Percentiles rank a stretch among this genome's conserved stretches.
These are phyloP conservation scores for Bufo gargarizans DNA, from an alignment of 2,113 vertebrate genomes.

Conservation along the genomic window DNA sequence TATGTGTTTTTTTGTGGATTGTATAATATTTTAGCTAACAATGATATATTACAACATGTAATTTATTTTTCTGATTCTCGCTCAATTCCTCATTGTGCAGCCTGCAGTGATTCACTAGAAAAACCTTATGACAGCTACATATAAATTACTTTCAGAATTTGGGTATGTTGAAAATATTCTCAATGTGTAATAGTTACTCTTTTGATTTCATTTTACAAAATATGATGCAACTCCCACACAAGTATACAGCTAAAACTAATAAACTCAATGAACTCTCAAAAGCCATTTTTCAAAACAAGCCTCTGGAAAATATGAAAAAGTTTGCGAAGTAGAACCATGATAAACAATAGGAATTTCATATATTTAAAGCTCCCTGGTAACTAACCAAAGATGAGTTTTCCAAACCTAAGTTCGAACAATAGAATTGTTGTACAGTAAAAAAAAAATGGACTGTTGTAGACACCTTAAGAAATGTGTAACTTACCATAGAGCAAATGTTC, in stretches of 20 bases:
- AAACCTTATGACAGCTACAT: not conserved
- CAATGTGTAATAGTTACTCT: not conserved
- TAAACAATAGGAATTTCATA: not conserved
- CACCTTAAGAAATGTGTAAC: too few species aligned
- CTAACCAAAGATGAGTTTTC: not conserved
- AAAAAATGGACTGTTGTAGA: too few species aligned
- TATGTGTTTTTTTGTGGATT: not conserved
- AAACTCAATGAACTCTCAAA: not conserved
- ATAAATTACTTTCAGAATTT: not conserved
- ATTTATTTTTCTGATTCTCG: not conserved
- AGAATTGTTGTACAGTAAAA: too few species aligned
- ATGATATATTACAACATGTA: not conserved
- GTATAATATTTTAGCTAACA: not conserved
- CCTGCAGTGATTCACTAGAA: not conserved
- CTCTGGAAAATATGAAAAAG: not conserved
- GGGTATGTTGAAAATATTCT: not conserved
- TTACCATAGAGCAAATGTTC: too few species aligned
- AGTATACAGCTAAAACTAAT: not conserved
- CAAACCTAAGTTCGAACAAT: not conserved
- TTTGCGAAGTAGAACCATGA: not conserved
- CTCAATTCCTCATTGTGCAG: not conserved
- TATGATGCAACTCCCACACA: not conserved
- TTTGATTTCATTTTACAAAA: not conserved
- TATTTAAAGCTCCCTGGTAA: too few species aligned
- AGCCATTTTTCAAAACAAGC: constrained; percentile 9